Evolutionary conservation across 2,113 vertebrate species (phyloP).

Genomic region (Felis catus): DNA sequence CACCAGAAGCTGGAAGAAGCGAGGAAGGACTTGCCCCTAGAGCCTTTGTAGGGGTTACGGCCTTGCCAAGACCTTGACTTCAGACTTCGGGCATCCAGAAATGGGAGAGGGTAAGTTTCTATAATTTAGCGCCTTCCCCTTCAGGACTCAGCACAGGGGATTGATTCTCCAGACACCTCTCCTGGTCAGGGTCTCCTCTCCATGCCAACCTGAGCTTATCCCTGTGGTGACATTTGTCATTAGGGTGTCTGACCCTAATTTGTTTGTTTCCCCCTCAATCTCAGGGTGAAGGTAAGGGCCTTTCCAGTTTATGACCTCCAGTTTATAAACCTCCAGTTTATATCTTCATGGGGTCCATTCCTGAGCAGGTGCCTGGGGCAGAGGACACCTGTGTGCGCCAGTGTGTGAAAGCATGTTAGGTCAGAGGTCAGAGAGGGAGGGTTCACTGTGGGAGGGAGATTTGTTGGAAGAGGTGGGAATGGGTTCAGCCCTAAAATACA

Average conservation of each 20-base stretch:
- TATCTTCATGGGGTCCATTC: not conserved
- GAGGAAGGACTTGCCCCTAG: too few relatives aligned
- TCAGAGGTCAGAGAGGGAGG: not conserved
- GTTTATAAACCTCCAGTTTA: too few relatives aligned
- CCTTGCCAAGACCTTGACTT: not conserved
- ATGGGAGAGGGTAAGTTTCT: not conserved
- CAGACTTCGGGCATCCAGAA: not conserved
- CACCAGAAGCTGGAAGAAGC: not conserved
- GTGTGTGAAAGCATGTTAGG: not conserved
- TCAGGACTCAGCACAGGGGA: not conserved
- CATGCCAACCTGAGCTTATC: not conserved
- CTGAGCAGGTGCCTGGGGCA: not conserved
- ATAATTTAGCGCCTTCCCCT: not conserved
- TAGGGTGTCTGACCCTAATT: not conserved
- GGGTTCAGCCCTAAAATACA: not conserved
- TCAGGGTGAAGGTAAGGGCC: not conserved
- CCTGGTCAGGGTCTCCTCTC: not conserved
- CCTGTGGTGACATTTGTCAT: not conserved
- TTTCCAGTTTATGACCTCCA: not conserved
- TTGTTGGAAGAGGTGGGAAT: not conserved
- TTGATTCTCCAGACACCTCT: too few relatives aligned
- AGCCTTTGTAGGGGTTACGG: too few relatives aligned
- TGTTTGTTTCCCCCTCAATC: not conserved
- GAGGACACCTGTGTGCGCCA: not conserved
- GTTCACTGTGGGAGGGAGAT: not conserved